phyloP scores from a whole-genome alignment of 92 coral and sea anemone species.

The Bergia puertoricense region DNA sequence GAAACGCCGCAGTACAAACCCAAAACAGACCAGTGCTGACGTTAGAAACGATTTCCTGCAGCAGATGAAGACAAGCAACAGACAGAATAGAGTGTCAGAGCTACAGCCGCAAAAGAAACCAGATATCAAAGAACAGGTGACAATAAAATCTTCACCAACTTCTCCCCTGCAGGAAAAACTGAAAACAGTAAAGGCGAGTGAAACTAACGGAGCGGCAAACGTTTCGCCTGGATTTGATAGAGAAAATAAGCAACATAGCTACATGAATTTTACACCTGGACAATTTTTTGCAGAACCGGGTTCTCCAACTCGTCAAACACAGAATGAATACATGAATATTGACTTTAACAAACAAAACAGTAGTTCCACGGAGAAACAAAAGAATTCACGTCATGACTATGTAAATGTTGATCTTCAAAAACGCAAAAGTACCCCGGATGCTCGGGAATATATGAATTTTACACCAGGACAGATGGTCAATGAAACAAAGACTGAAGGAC shows the following conservation, averaged over 20 bases:
- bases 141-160: constrained; percentile 7
- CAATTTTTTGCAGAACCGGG: constrained; percentile 38
- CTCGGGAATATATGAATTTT: constrained; percentile 70
- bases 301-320: constrained; percentile 18
- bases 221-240: background rate
- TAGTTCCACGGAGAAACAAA: constrained; percentile 22
- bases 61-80: constrained; percentile 38
- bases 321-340: constrained; percentile 63
- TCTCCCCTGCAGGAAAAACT: constrained; percentile 1
- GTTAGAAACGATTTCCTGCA: constrained; percentile 33
- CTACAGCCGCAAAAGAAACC: background rate
- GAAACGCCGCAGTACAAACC: constrained; percentile 29
- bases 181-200: background rate
- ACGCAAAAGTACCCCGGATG: constrained; percentile 47
- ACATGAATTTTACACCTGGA: constrained; percentile 65
- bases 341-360: constrained; percentile 40
- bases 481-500: background rate
- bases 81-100: background rate
- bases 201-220: constrained; percentile 1
- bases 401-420: constrained; percentile 64
- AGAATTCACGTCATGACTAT: constrained; percentile 51
- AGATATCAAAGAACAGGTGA: constrained; percentile 22
- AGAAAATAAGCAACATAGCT: constrained; percentile 15
- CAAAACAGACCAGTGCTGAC: constrained; percentile 29
- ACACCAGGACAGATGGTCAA: constrained; percentile 38